Evolutionary conservation across 2,888 invertebrate species (phyloP), one percentile per base, ranked within the genome.

Genomic region (Neria commutata): DNA sequence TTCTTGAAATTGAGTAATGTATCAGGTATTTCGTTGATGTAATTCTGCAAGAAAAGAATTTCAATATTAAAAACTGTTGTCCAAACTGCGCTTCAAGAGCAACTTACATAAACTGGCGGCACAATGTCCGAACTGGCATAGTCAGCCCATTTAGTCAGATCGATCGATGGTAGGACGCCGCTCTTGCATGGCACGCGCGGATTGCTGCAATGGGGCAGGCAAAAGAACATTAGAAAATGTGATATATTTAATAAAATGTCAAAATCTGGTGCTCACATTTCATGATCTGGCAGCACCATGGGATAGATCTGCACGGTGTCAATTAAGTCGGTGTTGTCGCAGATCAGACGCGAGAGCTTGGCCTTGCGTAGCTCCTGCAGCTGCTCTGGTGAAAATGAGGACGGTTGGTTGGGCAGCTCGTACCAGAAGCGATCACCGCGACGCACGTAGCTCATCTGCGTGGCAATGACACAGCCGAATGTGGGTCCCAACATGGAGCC

Each of bases 341-440:
- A 95, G 68, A 95, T 91, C 52, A 95, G 83, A 62, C 94, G 87
- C 0, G 94, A 89, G 6, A 95, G 83, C 70, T 91, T 88, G 0
- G 89, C 84, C 81, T 95, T 94, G 48, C 91, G 86, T 60, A 95
- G 85, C 83, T 95, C 94, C 65, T 86, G 86, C 37, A 95, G 83
- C 83, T 95, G 95, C 72, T 92, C 94, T 66, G 88, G 88, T 3
- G 92, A 92, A 81, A 95, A 95, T 1, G 94, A 91, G 29, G 95
- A 94, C 0, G 95, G 95, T 81, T 94, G 94, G 78, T 94, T 91
- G 23, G 92, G 91, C 56, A 95, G 84, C 81, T 95, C 95, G 77
- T 93, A 96, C 95, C 95, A 97, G 81, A 95, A 96, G 79, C 96
- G 87, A 82, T 97, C 96, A 61, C 95, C 94, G 68, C 92, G 86